These are phyloP conservation scores for Pollenia labialis DNA, from an alignment of 2,888 invertebrate genomes.

Conservation along the genomic window DNA sequence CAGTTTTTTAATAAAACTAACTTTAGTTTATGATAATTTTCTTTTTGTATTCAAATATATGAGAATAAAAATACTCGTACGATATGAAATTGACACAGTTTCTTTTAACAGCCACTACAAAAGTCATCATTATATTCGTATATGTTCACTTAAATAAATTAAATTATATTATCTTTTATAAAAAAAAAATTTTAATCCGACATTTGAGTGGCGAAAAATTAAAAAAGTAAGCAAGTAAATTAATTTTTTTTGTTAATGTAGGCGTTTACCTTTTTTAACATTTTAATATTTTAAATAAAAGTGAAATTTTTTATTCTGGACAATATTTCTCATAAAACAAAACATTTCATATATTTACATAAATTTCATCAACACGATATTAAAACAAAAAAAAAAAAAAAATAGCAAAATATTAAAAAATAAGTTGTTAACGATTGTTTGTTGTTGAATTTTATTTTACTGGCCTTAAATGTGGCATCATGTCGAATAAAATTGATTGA, in stretches of 20 bases:
- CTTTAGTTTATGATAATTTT: not conserved
- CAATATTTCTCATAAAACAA: slow-evolving; percentile 18
- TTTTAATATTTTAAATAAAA: too few relatives aligned
- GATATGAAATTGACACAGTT: slow-evolving; percentile 22
- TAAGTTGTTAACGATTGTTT: slow-evolving; percentile 1
- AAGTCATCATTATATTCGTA: slow-evolving; percentile 14
- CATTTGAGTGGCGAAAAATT: not conserved
- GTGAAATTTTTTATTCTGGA: slow-evolving; percentile 40
- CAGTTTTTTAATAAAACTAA: not conserved
- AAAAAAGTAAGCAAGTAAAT: not conserved
- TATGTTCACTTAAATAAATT: slow-evolving; percentile 34
- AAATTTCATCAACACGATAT: slow-evolving; percentile 47
- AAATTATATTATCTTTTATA: slow-evolving; percentile 1
- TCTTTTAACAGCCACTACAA: not conserved
- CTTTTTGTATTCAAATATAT: not conserved
- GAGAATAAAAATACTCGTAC: not conserved
- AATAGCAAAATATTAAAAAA: not conserved
- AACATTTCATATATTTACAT: slow-evolving; percentile 32
- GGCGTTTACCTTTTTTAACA: slow-evolving; percentile 30
- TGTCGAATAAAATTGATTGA: slow-evolving; percentile 34
- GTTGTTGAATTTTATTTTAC: not conserved
- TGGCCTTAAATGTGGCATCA: slow-evolving; percentile 29
- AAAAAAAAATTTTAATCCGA: not conserved
- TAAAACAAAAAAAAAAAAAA: slow-evolving; percentile 7
- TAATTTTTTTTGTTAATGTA: slow-evolving; percentile 17